Conservation (phyloP, 2,888 invertebrate genomes). For the Drosophila diplacantha region DNA sequence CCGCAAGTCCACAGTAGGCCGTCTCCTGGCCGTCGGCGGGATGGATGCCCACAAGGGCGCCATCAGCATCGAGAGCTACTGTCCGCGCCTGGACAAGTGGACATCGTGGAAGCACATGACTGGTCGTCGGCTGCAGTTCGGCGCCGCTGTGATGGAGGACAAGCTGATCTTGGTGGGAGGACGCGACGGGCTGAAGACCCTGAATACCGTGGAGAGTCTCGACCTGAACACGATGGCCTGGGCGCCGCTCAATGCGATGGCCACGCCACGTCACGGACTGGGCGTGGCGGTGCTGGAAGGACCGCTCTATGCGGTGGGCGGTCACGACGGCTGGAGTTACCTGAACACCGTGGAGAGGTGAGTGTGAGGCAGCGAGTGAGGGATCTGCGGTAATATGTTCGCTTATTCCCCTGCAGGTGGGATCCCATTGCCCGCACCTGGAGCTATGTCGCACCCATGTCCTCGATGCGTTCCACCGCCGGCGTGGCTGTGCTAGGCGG, state of each 20-base stretch:
- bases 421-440: constrained; percentile 92
- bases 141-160: constrained; percentile 89
- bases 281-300: constrained; percentile 87
- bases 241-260: constrained; percentile 91
- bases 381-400: no score
- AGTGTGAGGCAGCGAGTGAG: not conserved
- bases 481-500: constrained; percentile 92
- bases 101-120: constrained; percentile 77
- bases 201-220: constrained; percentile 94
- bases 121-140: constrained; percentile 89
- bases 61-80: constrained; percentile 92
- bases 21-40: constrained; percentile 92
- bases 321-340: constrained; percentile 93
- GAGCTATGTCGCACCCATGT: constrained; percentile 94
- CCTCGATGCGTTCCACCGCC: constrained; percentile 89
- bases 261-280: constrained; percentile 90
- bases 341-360: constrained; percentile 92
- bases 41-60: constrained; percentile 95
- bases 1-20: constrained; percentile 93
- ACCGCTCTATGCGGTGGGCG: constrained; percentile 95
- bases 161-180: constrained; percentile 93
- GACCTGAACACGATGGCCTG: constrained; percentile 89
- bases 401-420: constrained; percentile 80
- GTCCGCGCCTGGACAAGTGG: constrained; percentile 77
- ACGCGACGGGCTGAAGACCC: constrained; percentile 93